Evolutionary conservation across 2,888 invertebrate genomes (phyloP), one percentile per base, ranked within the genome.

Genomic region (Philereme vetulata): DNA sequence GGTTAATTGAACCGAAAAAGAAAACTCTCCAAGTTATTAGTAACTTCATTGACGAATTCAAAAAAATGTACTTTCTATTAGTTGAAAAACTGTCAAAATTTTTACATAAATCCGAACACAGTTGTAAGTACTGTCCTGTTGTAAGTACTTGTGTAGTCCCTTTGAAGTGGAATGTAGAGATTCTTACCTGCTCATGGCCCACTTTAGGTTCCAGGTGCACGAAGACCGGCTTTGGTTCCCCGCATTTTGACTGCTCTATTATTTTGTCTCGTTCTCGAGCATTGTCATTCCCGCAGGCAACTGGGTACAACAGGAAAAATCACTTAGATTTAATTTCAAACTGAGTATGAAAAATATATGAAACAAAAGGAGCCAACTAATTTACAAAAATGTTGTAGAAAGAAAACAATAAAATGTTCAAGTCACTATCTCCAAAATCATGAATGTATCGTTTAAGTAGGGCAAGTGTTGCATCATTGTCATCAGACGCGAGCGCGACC

Each of bases 191-290:
- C 68, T 88, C 81, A 60, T 88, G 84, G 5, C 85, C 80, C 32
- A 79, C 81, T 60, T 78, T 77, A 1, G 81, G 78, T 11, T 81
- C 80, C 44, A 92, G 72, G 54, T 81, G 79, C 9, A 86, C 76
- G 74, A 90, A 91, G 35, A 86, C 86, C 38, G 90, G 90, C 68
- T 85, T 87, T 5, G 92, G 91, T 8, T 78, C 81, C 8, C 90
- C 90, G 60, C 92, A 92, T 63, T 78, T 82, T 9, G 92, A 84
- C 56, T 88, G 80, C 56, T 86, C 79, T 43, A 91, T 87, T 33
- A 89, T 75, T 59, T 81, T 80, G 60, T 82, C 82, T 32, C 89
- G 75, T 49, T 80, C 74, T 4, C 72, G 72, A 48, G 84, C 81
- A 58, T 78, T 78, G 8, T 81, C 81, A 62, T 76, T 72, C 33